These are phyloP conservation scores for Notothenia rossii DNA, from an alignment of 2,113 vertebrate species.

Conservation along the genomic window DNA sequence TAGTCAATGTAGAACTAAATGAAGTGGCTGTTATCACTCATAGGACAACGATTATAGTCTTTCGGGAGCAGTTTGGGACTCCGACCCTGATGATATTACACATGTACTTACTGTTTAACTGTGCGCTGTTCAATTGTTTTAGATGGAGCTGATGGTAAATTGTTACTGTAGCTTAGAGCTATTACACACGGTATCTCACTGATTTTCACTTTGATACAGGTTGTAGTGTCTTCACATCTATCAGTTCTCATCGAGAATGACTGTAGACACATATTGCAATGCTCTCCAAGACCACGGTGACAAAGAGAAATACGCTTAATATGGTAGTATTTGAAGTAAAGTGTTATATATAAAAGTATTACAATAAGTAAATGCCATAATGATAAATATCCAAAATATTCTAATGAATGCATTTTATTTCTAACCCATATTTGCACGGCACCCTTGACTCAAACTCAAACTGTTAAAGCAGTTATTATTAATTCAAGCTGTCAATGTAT, in stretches of 20 bases:
- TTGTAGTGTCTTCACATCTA: not conserved
- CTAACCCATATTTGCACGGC: not conserved
- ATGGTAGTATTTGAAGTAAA: not conserved
- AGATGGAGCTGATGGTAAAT: not conserved
- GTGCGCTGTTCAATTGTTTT: constrained; percentile 16
- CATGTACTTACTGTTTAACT: constrained; percentile 13
- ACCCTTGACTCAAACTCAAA: not conserved
- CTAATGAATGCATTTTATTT: not conserved
- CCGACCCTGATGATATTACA: constrained; percentile 29
- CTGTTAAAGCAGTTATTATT: too few relatives aligned
- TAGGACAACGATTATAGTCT: constrained; percentile 47
- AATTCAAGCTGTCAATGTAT: too few relatives aligned
- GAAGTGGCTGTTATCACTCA: constrained; percentile 68
- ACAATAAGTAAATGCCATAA: not conserved
- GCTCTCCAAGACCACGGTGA: not conserved
- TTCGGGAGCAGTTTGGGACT: constrained; percentile 32
- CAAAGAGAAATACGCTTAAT: not conserved
- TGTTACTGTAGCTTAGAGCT: not conserved
- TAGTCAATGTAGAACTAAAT: constrained; percentile 65
- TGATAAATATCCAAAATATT: not conserved
- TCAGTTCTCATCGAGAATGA: not conserved
- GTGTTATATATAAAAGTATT: too few relatives aligned
- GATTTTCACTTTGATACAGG: not conserved
- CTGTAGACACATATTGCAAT: not conserved
- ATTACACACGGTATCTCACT: not conserved